Percentiles rank a stretch among this genome's conserved stretches.
phyloP scores from a whole-genome alignment of 2,113 vertebrate genomes.

The Ranitomeya variabilis region DNA sequence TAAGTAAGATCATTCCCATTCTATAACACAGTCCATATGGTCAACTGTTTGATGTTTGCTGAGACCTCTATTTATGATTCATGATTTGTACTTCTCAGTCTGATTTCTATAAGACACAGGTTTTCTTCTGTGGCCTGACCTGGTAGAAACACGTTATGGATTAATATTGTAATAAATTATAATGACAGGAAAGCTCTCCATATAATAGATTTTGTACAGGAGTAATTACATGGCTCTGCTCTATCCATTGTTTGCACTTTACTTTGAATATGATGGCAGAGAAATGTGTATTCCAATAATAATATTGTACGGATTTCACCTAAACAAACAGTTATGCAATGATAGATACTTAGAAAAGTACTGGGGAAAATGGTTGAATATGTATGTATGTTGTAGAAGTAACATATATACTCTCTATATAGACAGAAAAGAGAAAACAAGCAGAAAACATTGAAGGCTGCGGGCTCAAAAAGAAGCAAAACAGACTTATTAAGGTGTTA shows the following conservation, averaged over 20 bases:
- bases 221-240: not conserved
- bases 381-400: no score
- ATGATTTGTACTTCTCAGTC: constrained; percentile 71
- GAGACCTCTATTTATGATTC: constrained; percentile 75
- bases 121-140: constrained; percentile 69
- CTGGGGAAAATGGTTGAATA: no score
- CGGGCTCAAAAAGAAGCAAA: no score
- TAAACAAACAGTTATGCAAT: not conserved
- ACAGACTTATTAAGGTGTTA: no score
- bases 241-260: not conserved
- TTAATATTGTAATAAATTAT: constrained; percentile 77
- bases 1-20: constrained; percentile 68
- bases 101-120: constrained; percentile 76
- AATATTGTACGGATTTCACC: not conserved
- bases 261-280: not conserved
- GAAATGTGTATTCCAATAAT: not conserved
- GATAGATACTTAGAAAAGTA: no score
- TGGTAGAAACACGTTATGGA: constrained; percentile 72
- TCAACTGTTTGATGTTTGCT: constrained; percentile 77
- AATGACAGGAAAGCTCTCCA: constrained; percentile 71
- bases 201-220: constrained; percentile 63
- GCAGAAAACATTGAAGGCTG: no score
- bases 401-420: no score
- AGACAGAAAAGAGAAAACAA: no score
- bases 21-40: constrained; percentile 79